Evolutionary conservation across 2,888 invertebrate species (phyloP).

Genomic region (Rhynchonema sp.): DNA sequence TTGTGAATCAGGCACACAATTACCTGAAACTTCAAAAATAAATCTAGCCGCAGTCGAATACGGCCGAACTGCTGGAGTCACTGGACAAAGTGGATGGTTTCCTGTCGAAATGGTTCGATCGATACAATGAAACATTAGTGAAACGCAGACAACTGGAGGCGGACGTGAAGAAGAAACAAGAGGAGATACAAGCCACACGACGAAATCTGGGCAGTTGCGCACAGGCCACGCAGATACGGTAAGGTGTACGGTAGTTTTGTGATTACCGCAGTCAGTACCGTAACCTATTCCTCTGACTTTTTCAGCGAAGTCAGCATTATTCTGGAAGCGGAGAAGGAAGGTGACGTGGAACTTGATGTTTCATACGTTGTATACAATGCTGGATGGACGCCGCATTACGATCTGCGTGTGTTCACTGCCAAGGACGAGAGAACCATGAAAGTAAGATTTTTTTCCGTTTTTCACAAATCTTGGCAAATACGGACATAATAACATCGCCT

Average conservation of each 20-base stretch:
- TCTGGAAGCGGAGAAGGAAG: conserved; percentile 9
- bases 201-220: not conserved
- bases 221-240: not conserved
- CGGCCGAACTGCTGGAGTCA: not conserved
- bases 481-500: too few species aligned
- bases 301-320: conserved; percentile 11
- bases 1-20: too few species aligned
- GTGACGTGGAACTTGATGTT: conserved; percentile 10
- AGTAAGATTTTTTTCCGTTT: not conserved
- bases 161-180: not conserved
- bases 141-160: not conserved
- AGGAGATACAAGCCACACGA: not conserved
- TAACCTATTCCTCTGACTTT: not conserved
- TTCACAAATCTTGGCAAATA: too few species aligned
- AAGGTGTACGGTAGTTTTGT: too few species aligned
- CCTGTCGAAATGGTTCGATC: not conserved
- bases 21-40: not conserved
- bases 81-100: not conserved
- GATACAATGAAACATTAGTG: not conserved
- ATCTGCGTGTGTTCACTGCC: conserved; percentile 15
- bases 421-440: conserved; percentile 5
- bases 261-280: not conserved
- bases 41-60: not conserved
- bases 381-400: conserved; percentile 19
- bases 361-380: conserved; percentile 15